Base-by-base conservation (phyloP, 2,113 vertebrate genomes). In the Heloderma charlesbogerti region DNA sequence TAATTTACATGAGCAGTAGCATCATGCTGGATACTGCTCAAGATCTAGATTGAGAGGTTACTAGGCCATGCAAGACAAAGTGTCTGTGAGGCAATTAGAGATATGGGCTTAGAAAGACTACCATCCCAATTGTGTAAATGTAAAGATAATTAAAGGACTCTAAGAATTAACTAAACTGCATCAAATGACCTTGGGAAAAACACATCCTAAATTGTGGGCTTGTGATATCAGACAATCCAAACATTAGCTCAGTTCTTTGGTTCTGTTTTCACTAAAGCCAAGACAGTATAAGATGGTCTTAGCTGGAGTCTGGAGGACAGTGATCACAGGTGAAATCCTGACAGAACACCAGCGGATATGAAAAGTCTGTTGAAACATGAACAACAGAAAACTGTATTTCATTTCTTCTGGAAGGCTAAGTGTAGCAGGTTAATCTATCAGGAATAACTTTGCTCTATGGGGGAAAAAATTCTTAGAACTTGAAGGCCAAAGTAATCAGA, bases 281-380 rank as follows among this genome's bases (percentile, higher is more conserved):
- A 34, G 0, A 37, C 27, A 40, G 27, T 13, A 84, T 48, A 37
- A 13, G 69, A 69, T 74, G 7, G 40, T 91, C 25, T 54, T 60
- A 88, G 54, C 22, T 2, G 12, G 3, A 43, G 72, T 34, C 88
- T 94, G 84, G 27, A 25, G 72, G 29, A 78, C 78, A 81, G 18
- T 43, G 78, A 90, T 37, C 63, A 43, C 16, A 31, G 43, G 72
- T 89, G 4, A 22, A 91, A 82, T 0, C 25, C 1, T 0, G 1
- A 43, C 84, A 90, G 0, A 81, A 92, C 92, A 78, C 5, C 75
- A 86, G 10, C 48, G 6, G 81, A 13, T 29, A 85, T 0, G 8
- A 87, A 91, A 48, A 93, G 86, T 37, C 31, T 79, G 81, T 4
- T 60, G 78, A 92, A 87, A 87, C 75, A 86, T 25, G 10, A 92